Conservation (phyloP, 2,113 vertebrate genomes). For the Nothobranchius kuhntae region DNA sequence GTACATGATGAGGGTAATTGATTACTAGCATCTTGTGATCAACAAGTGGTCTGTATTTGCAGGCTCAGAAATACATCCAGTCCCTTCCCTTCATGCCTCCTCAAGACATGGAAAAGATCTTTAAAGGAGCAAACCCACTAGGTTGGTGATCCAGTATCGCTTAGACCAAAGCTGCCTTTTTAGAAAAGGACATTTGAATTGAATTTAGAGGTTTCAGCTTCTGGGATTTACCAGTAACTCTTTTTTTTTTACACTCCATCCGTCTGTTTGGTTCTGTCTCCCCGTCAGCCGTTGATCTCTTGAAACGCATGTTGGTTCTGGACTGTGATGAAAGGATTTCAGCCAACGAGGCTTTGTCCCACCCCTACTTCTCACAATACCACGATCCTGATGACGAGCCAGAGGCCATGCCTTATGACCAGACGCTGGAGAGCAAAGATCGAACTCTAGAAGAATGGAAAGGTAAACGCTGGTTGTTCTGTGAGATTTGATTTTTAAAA, state of each 20-base stretch:
- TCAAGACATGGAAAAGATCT: slow-evolving; percentile 93
- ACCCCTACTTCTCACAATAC: slow-evolving; percentile 96
- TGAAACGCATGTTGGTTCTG: slow-evolving; percentile 95
- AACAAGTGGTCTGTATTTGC: slow-evolving; percentile 28
- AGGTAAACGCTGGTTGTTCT: slow-evolving; percentile 72
- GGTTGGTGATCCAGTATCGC: slow-evolving; percentile 78
- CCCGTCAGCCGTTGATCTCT: slow-evolving; percentile 88
- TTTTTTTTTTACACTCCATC: background rate
- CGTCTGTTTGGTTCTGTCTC: background rate
- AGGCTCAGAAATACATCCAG: slow-evolving; percentile 98
- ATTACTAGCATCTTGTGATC: slow-evolving; percentile 15
- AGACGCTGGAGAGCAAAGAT: slow-evolving; percentile 92
- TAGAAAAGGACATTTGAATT: too few relatives aligned
- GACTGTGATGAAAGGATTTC: slow-evolving; percentile 95
- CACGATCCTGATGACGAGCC: slow-evolving; percentile 95
- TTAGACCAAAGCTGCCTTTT: too few relatives aligned
- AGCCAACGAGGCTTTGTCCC: slow-evolving; percentile 88
- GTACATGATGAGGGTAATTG: slow-evolving; percentile 17
- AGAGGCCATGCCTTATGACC: slow-evolving; percentile 89
- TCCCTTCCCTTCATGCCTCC: slow-evolving; percentile 96
- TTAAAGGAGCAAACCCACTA: slow-evolving; percentile 91
- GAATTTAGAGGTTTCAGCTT: background rate
- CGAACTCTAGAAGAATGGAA: slow-evolving; percentile 95
- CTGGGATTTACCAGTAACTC: background rate
- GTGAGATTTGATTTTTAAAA: too few relatives aligned